These are phyloP conservation scores for Harlomillsia oculata DNA, from an alignment of 1,140 invertebrate genomes.

Conservation along the genomic window DNA sequence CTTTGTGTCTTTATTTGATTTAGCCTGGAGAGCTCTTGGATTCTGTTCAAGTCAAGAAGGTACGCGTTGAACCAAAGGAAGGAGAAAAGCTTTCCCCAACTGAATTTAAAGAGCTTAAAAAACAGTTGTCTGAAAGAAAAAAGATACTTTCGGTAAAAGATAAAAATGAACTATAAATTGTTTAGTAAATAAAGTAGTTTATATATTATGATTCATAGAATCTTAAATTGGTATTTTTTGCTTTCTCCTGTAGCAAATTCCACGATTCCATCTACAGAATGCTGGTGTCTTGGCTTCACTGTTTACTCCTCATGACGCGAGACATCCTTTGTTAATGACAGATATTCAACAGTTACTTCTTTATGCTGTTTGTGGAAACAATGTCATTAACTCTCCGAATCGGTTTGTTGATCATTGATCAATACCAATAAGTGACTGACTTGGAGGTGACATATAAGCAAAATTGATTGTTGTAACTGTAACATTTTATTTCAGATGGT, in stretches of 20 bases:
- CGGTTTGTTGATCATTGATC: constrained; percentile 34
- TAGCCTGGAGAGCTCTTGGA: constrained; percentile 22
- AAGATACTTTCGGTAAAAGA: constrained; percentile 42
- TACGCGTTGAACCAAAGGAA: constrained; percentile 5
- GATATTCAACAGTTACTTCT: constrained; percentile 74
- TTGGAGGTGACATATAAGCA: background rate
- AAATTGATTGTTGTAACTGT: background rate
- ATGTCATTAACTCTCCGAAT: constrained; percentile 47
- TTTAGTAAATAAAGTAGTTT: background rate
- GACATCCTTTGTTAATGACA: constrained; percentile 65
- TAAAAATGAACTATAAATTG: too few species aligned
- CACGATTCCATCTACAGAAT: constrained; percentile 32
- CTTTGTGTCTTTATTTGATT: background rate
- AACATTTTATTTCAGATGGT: constrained; percentile 55
- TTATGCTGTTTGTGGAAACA: constrained; percentile 60
- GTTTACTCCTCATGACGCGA: constrained; percentile 20
- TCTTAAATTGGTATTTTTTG: constrained; percentile 1
- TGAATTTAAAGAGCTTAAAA: constrained; percentile 47
- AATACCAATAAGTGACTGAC: too few species aligned
- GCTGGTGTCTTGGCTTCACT: constrained; percentile 35
- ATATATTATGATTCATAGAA: constrained; percentile 46
- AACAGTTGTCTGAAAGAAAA: constrained; percentile 48
- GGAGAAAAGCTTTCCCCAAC: constrained; percentile 40
- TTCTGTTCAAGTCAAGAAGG: constrained; percentile 5
- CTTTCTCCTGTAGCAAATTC: constrained; percentile 31